Evolutionary conservation across 2,797 vertebrate genomes (phyloP).

Genomic region (Phalanger gymnotis): DNA sequence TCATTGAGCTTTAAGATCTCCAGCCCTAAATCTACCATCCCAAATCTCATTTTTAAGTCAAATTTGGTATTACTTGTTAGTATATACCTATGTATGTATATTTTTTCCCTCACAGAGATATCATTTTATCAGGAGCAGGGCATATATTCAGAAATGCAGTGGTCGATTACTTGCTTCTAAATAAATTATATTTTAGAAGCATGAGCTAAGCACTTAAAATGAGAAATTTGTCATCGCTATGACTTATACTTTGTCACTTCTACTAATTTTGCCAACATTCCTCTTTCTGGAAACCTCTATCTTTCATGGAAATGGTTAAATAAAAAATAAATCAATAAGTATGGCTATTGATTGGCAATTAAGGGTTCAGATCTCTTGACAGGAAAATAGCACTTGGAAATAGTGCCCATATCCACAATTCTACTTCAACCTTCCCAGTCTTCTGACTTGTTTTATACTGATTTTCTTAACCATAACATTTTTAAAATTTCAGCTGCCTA

Average conservation of each 20-base stretch:
- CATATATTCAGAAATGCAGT: background rate
- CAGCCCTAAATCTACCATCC: background rate
- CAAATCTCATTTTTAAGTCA: background rate
- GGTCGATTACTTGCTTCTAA: background rate
- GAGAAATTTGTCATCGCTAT: constrained; percentile 54
- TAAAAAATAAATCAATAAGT: background rate
- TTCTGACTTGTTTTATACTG: constrained; percentile 19
- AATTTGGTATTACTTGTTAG: background rate
- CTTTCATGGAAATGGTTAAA: background rate
- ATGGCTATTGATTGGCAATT: background rate
- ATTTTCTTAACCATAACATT: constrained; percentile 27
- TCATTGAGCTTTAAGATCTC: background rate
- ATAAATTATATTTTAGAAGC: background rate
- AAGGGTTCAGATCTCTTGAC: background rate
- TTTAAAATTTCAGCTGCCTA: constrained; percentile 25
- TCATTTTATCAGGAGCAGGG: background rate
- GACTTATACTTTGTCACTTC: constrained; percentile 37
- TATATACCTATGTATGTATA: background rate
- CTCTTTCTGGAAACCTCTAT: background rate
- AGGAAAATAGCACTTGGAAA: constrained; percentile 40
- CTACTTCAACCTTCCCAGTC: constrained; percentile 8
- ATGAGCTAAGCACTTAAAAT: constrained; percentile 64
- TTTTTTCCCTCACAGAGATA: background rate
- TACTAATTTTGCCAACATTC: constrained; percentile 49
- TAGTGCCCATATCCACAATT: constrained; percentile 6